phyloP scores from a whole-genome alignment of 2,888 invertebrate genomes.

The Lumbricus terrestris region DNA sequence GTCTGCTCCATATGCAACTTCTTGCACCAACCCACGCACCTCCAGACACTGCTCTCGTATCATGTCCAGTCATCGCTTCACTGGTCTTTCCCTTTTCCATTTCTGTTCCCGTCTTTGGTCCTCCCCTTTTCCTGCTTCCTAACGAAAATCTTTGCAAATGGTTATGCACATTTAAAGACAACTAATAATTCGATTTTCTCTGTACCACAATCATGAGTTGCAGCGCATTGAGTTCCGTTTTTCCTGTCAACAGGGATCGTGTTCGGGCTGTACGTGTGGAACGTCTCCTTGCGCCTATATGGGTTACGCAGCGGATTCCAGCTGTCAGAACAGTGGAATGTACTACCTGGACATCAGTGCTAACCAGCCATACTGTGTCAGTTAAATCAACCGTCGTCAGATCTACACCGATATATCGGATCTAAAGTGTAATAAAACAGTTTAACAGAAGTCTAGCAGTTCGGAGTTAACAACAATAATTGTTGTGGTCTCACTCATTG shows the following conservation, averaged over 20 bases:
- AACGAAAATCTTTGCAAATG: too few relatives aligned
- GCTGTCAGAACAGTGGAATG: slow-evolving; percentile 7
- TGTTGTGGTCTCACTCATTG: background rate
- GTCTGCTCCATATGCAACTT: too few relatives aligned
- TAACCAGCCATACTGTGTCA: slow-evolving; percentile 10
- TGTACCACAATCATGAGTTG: too few relatives aligned
- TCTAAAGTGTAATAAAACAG: background rate
- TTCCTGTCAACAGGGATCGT: slow-evolving; percentile 19
- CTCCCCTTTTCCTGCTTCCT: too few relatives aligned
- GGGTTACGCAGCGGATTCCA: slow-evolving; percentile 20
- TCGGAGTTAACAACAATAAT: background rate
- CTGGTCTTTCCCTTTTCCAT: too few relatives aligned
- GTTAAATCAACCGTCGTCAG: background rate
- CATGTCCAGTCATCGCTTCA: too few relatives aligned
- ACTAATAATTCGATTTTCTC: too few relatives aligned
- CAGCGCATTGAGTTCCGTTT: background rate
- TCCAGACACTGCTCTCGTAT: too few relatives aligned
- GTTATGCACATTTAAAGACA: background rate
- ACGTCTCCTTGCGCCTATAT: slow-evolving; percentile 8
- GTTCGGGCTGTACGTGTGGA: slow-evolving; percentile 18
- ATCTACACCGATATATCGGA: too few relatives aligned
- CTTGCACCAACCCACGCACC: too few relatives aligned
- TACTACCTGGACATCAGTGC: slow-evolving; percentile 14
- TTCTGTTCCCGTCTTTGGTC: too few relatives aligned
- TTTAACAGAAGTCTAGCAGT: background rate